Base-by-base conservation (phyloP, 92 coral and sea anemone genomes). In the Siderastrea siderea region DNA sequence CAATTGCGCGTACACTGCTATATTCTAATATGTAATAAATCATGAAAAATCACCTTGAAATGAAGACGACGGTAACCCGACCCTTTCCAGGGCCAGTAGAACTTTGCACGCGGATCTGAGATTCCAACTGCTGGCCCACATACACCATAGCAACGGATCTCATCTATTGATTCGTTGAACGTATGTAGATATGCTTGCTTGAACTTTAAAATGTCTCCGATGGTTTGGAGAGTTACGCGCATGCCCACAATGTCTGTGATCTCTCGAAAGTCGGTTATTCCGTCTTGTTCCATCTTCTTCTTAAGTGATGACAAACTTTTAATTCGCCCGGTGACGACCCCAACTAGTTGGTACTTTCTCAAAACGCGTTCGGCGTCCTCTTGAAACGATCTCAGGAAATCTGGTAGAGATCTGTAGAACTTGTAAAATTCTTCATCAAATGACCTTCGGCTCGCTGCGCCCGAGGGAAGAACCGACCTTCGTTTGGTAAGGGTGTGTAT, bases 51-150 rank as follows among this genome's bases (percentile, higher is more conserved):
- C 3, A 84, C 88, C 81, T 84, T 73, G 58, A 86, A 87, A 87
- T 87, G 90, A 50, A 87, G 85, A 13, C 85, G 75, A 78, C 90
- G 90, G 66, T 87, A 87, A 7, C 85, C 85, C 13, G 90, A 87
- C 5, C 85, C 74, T 44, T 68, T 87, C 90, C 85, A 78, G 2
- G 90, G 90, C 90, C 90, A 87, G 72, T 78, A 78, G 46, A 16
- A 51, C 57, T 87, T 87, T 65, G 47, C 52, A 3, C 90, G 68
- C 4, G 71, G 74, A 61, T 87, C 85, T 1, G 14, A 47, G 67
- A 44, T 52, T 46, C 79, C 85, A 19, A 78, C 66, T 44, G 66
- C 85, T 17, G 90, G 90, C 10, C 90, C 90, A 62, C 90, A 87
- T 4, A 77, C 69, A 48, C 90, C 90, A 45, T 87, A 87, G 63